Percentiles rank a stretch among this genome's conserved stretches.
These are phyloP conservation scores for Astur gentilis DNA, from an alignment of 2,113 vertebrate genomes.

Conservation along the genomic window DNA sequence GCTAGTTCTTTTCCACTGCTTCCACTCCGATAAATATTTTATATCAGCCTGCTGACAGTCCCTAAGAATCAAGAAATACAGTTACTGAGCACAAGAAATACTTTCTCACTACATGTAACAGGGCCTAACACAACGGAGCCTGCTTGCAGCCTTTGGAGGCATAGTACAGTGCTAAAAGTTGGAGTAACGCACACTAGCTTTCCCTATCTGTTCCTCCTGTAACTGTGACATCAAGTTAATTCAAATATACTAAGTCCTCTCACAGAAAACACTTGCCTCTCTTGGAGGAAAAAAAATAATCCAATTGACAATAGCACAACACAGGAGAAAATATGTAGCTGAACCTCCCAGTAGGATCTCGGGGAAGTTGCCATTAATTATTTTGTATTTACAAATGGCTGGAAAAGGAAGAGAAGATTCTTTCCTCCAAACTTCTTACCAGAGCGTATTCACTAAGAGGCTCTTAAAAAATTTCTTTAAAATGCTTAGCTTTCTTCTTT, in stretches of 20 bases:
- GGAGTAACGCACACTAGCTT: not conserved
- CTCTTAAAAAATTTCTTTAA: not conserved
- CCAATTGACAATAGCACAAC: not conserved
- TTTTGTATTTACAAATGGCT: not conserved
- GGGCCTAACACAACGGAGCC: not conserved
- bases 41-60: conserved; percentile 38
- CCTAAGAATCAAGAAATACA: conserved; percentile 48
- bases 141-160: not conserved
- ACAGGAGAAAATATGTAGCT: not conserved
- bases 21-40: conserved; percentile 67
- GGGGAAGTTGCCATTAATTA: not conserved
- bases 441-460: not conserved
- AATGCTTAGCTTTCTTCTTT: not conserved
- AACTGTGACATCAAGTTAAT: not conserved
- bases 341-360: not conserved
- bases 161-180: not conserved
- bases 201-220: not conserved
- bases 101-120: not conserved
- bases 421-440: not conserved
- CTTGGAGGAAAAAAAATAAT: not conserved
- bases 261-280: not conserved
- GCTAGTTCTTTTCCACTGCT: conserved; percentile 74
- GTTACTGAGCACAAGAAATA: not conserved
- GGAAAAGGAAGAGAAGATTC: not conserved
- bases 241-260: not conserved